phyloP scores from a whole-genome alignment of 2,888 invertebrate genomes.

The Dasypolia templi region DNA sequence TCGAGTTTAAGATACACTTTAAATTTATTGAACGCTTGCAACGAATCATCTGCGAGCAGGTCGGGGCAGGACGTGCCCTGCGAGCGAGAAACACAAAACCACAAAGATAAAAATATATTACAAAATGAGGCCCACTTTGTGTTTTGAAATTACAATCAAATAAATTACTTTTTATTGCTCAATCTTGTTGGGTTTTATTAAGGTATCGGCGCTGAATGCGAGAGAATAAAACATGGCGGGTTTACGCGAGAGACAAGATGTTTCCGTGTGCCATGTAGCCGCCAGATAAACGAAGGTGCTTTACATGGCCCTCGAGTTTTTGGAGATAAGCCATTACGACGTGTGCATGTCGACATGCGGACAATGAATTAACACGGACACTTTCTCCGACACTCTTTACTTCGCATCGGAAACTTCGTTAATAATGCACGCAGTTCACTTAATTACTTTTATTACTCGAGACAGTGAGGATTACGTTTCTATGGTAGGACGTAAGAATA shows the following conservation, averaged over 20 bases:
- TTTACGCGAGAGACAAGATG: conserved; percentile 87
- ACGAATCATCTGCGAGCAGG: conserved; percentile 79
- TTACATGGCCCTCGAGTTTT: conserved; percentile 85
- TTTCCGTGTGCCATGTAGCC: conserved; percentile 77
- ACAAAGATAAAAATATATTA: conserved; percentile 90
- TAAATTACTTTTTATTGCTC: conserved; percentile 91
- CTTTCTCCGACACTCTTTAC: conserved; percentile 72
- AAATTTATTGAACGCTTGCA: conserved; percentile 81
- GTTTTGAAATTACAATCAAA: conserved; percentile 91
- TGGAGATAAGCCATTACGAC: conserved; percentile 84
- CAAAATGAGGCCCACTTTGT: conserved; percentile 90
- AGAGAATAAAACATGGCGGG: conserved; percentile 89
- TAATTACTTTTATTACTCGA: conserved; percentile 43
- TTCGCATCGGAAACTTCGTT: conserved; percentile 49
- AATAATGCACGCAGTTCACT: conserved; percentile 37
- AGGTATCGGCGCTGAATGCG: conserved; percentile 89
- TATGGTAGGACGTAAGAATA: neutral
- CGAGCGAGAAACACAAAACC: conserved; percentile 88
- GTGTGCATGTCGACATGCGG: conserved; percentile 80
- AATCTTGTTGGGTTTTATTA: conserved; percentile 90
- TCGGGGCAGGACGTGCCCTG: conserved; percentile 83
- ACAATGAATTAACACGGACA: conserved; percentile 75
- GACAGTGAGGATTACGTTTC: conserved; percentile 1
- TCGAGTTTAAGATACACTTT: conserved; percentile 78
- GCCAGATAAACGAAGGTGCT: conserved; percentile 82